Evolutionary conservation across 1,140 invertebrate species (phyloP).

Genomic region (Leucophenga varia): DNA sequence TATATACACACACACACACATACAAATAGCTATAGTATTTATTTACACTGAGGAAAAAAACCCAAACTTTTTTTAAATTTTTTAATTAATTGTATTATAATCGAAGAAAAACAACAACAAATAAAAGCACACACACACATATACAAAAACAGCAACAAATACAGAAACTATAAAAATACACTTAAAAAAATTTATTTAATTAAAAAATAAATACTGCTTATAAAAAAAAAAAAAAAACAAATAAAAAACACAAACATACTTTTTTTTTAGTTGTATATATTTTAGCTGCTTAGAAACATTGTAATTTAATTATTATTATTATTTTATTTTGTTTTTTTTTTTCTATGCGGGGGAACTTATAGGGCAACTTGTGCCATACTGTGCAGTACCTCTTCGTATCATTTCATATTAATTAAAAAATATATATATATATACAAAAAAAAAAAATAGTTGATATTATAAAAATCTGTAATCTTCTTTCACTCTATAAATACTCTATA

Average conservation of each 20-base stretch:
- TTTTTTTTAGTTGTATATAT: background rate
- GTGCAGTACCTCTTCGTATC: constrained; percentile 44
- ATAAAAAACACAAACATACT: constrained; percentile 7
- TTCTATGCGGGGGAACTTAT: background rate
- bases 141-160: constrained; percentile 43
- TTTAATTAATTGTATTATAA: no score
- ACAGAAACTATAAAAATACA: constrained; percentile 46
- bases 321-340: background rate
- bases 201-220: no score
- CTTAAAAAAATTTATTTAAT: no score
- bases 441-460: background rate
- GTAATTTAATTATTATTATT: background rate
- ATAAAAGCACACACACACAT: constrained; percentile 20
- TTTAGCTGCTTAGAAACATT: background rate
- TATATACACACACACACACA: no score
- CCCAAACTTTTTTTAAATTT: no score
- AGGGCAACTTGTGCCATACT: constrained; percentile 32
- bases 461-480: no score
- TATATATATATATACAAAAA: constrained; percentile 12
- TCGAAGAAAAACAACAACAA: constrained; percentile 13
- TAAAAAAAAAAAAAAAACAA: constrained; percentile 12
- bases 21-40: no score
- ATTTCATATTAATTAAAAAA: no score
- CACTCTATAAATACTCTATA: background rate
- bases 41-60: no score